Evolutionary conservation across 1,140 invertebrate species (phyloP).

Genomic region (Hetaerina americana): DNA sequence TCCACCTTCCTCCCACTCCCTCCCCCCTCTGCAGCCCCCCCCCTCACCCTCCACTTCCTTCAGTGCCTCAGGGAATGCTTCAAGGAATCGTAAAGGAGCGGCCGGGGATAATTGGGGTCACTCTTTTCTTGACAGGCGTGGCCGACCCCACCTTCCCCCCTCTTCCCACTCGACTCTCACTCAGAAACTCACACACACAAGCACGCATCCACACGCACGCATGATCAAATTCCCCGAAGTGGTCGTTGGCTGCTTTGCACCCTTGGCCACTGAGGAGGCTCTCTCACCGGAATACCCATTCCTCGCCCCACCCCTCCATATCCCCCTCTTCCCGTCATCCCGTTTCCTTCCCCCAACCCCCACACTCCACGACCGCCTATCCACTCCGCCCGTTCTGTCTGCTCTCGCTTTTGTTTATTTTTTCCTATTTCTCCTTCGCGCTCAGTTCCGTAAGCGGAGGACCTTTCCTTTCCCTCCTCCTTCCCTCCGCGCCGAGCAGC

Average conservation of each 20-base stretch:
- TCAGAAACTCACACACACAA: too few species aligned
- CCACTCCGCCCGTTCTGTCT: too few species aligned
- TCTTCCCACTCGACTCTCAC: too few species aligned
- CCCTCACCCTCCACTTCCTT: neutral
- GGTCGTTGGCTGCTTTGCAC: neutral
- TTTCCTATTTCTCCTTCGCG: too few species aligned
- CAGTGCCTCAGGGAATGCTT: neutral
- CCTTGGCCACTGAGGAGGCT: neutral
- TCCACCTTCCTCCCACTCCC: neutral
- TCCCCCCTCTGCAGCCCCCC: neutral
- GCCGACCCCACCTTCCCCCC: neutral
- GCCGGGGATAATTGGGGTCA: neutral
- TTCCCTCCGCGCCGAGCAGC: too few species aligned
- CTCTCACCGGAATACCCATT: neutral
- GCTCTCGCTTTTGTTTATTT: too few species aligned
- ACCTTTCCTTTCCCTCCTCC: too few species aligned
- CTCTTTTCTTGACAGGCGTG: neutral
- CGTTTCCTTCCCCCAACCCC: too few species aligned
- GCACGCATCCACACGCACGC: too few species aligned
- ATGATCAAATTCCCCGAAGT: neutral
- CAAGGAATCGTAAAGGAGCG: neutral
- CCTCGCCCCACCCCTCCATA: neutral
- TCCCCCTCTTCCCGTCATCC: neutral
- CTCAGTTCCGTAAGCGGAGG: too few species aligned
- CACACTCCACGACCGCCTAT: too few species aligned